Evolutionary conservation across 2,888 invertebrate genomes (phyloP), one percentile per base, ranked within the genome.

Genomic region (Tridacna crocea): DNA sequence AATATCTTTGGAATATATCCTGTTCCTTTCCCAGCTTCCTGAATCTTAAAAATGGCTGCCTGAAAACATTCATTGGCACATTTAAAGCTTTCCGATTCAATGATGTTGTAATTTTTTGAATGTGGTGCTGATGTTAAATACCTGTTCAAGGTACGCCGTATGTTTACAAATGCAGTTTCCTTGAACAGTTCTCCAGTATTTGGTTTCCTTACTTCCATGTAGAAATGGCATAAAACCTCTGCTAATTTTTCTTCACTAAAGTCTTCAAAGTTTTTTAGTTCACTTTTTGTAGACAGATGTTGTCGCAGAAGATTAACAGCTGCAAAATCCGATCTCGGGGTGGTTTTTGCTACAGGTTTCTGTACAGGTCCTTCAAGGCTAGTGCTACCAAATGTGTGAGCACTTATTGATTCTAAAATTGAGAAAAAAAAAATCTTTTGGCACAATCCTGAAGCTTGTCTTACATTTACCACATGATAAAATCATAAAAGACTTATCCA

Each of bases 161-260:
- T 51, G 11, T 72, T 75, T 22, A 1, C 36, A 0, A 63, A 46
- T 8, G 61, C 61, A 6, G n/a, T 72, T 0, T 36, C 22, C 70
- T 75, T 80, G 36, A 72, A 75, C 0, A 80, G 2, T 17, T 63
- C 55, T 65, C 75, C 75, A 3, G 48, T 27, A 47, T 63, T 80
- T 8, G 8, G 2, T n/a, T 70, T 80, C 17, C 80, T 47, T 19
- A 58, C 75, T 72, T 80, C 26, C 27, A 72, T 60, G 19, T 75
- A 79, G n/a, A 79, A 79, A 24, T 70, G 60, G 24, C 26, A 60
- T 1, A 68, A 75, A n/a, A 70, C 55, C 17, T 75, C 22, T 1
- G 68, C 26, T 10, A 70, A 47, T 26, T 61, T 46, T 1, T 19
- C 19, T 48, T 60, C 26, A 12, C 15, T 26, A 17, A 79, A 65